These are phyloP conservation scores for Ptycholaimellus sp. DNA, from an alignment of 2,888 invertebrate genomes.

Conservation along the genomic window DNA sequence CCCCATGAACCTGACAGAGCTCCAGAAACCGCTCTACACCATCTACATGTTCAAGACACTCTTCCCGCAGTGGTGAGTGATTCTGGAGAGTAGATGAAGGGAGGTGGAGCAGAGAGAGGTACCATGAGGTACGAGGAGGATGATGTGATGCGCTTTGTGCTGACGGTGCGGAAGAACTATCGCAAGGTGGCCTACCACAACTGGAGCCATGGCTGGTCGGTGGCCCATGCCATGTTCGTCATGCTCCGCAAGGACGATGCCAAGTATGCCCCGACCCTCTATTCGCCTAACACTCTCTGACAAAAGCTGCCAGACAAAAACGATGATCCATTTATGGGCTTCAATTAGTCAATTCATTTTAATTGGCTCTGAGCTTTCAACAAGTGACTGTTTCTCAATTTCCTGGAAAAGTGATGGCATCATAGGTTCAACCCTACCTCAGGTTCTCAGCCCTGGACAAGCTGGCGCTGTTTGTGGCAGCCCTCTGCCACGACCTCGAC, in stretches of 20 bases:
- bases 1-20: conserved; percentile 43
- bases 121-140: conserved; percentile 40
- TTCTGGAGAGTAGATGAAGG: too few species aligned
- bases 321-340: too few species aligned
- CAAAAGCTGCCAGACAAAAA: too few species aligned
- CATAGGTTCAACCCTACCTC: too few species aligned
- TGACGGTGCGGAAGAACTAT: conserved; percentile 62
- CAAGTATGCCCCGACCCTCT: too few species aligned
- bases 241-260: conserved; percentile 29
- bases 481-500: conserved; percentile 60
- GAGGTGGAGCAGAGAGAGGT: neutral
- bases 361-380: too few species aligned
- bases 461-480: conserved; percentile 50
- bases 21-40: conserved; percentile 46
- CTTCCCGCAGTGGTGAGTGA: conserved; percentile 34
- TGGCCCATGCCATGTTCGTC: conserved; percentile 56
- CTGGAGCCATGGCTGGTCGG: conserved; percentile 64
- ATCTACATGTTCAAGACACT: conserved; percentile 52
- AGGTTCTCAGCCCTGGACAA: too few species aligned
- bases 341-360: too few species aligned
- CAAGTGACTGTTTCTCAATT: too few species aligned
- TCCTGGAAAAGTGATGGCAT: too few species aligned
- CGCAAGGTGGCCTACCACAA: conserved; percentile 57
- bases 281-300: too few species aligned
- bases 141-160: conserved; percentile 44